Percentiles rank a stretch among this genome's conserved stretches.
These are phyloP conservation scores for Glareola pratincola DNA, from an alignment of 2,113 vertebrate genomes.

Conservation along the genomic window DNA sequence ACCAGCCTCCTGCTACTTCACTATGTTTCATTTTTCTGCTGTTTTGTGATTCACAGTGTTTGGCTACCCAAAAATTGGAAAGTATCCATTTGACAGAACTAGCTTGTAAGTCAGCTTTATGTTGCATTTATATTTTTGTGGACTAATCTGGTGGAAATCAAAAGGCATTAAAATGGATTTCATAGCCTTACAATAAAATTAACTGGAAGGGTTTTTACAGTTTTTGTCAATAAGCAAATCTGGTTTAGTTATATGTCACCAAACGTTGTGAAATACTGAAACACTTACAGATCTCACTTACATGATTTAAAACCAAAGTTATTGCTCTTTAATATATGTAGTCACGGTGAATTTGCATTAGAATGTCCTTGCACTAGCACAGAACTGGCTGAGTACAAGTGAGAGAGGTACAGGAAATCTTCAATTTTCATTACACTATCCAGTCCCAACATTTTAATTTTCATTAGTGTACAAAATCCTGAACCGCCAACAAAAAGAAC, in stretches of 20 bases:
- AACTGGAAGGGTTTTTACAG: neutral
- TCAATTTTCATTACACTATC: neutral
- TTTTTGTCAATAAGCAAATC: conserved; percentile 45
- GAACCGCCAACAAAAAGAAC: neutral
- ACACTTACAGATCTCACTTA: neutral
- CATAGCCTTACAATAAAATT: neutral
- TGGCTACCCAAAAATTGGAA: neutral
- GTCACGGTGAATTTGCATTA: neutral
- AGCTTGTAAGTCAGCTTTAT: conserved; percentile 6
- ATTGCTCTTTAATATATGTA: neutral
- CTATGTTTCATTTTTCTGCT: neutral
- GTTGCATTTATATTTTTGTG: neutral
- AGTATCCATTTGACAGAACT: neutral
- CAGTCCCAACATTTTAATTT: neutral
- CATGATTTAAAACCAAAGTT: neutral
- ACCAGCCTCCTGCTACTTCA: neutral
- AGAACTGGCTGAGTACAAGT: neutral
- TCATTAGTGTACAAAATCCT: neutral
- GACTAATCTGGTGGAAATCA: conserved; percentile 4
- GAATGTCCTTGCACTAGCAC: neutral
- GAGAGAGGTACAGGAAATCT: neutral
- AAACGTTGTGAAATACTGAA: neutral
- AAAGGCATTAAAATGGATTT: conserved; percentile 33
- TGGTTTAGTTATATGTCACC: neutral
- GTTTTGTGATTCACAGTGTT: neutral